phyloP scores from a whole-genome alignment of 2,113 vertebrate genomes.

The Brachypodius melanocephalos region DNA sequence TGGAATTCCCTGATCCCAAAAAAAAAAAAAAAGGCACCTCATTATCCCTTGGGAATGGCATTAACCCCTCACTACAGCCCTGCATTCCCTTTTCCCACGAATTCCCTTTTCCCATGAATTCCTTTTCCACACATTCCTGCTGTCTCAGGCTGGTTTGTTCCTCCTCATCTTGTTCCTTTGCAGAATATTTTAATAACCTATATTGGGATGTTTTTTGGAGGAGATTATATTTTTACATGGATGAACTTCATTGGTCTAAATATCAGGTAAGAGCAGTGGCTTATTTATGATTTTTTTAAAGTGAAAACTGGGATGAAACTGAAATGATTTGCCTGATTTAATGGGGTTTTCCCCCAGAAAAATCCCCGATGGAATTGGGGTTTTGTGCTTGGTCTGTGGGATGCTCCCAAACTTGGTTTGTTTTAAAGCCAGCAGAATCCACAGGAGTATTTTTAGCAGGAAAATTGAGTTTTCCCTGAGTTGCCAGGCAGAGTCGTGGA shows the following conservation, averaged over 20 bases:
- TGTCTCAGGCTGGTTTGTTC: fast-evolving
- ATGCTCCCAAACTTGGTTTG: background rate
- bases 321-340: background rate
- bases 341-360: fast-evolving
- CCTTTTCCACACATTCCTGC: fast-evolving
- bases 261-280: conserved; percentile 82
- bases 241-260: conserved; percentile 95
- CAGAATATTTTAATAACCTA: conserved; percentile 98
- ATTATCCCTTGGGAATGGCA: background rate
- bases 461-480: background rate
- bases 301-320: background rate
- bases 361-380: fast-evolving
- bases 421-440: background rate
- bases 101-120: fast-evolving
- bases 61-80: background rate
- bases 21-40: no score
- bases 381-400: background rate
- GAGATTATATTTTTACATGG: conserved; percentile 98
- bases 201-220: conserved; percentile 95
- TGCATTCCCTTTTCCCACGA: fast-evolving
- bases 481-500: fast-evolving
- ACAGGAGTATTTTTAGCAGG: background rate
- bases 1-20: background rate
- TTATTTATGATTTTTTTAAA: fast-evolving
- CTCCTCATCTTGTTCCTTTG: background rate